Conservation (phyloP, 2,113 vertebrate genomes). For the Gorsachius goisagi region DNA sequence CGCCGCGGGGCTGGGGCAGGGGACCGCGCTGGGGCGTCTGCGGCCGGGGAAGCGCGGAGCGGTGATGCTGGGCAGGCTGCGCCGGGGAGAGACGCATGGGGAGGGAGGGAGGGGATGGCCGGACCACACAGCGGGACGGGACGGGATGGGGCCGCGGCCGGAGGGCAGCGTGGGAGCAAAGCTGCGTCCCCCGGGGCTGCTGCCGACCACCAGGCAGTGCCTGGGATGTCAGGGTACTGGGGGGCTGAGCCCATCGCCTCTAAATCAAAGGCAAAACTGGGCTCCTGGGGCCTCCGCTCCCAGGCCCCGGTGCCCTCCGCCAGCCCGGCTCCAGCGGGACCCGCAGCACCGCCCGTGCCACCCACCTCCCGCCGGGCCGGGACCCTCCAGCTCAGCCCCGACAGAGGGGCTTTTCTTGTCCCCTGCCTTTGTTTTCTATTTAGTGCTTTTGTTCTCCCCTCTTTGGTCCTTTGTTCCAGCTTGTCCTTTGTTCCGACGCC, state of each 20-base stretch:
- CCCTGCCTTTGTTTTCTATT: constrained; percentile 57
- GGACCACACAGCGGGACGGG: constrained; percentile 12
- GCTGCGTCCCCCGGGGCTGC: not conserved
- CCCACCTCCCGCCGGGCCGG: constrained; percentile 16
- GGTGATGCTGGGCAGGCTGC: not conserved
- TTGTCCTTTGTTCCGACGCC: constrained; percentile 58
- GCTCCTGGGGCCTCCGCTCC: not conserved
- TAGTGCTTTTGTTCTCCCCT: constrained; percentile 57
- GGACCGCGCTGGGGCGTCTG: not conserved
- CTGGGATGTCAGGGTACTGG: not conserved
- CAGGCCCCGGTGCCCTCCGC: not conserved
- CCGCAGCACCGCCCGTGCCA: not conserved
- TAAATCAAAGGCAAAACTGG: not conserved
- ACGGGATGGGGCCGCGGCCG: not conserved
- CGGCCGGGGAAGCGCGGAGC: not conserved
- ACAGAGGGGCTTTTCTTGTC: constrained; percentile 50
- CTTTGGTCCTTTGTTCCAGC: constrained; percentile 67
- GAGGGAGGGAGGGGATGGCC: not conserved
- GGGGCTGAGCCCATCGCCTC: not conserved
- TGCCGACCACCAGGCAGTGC: not conserved
- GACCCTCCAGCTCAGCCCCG: constrained; percentile 21
- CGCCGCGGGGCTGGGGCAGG: not conserved
- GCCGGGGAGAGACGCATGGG: not conserved
- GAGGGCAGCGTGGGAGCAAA: not conserved
- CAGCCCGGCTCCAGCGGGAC: not conserved